Conservation (phyloP, 2,113 vertebrate genomes). For the Urocynchramus pylzowi region DNA sequence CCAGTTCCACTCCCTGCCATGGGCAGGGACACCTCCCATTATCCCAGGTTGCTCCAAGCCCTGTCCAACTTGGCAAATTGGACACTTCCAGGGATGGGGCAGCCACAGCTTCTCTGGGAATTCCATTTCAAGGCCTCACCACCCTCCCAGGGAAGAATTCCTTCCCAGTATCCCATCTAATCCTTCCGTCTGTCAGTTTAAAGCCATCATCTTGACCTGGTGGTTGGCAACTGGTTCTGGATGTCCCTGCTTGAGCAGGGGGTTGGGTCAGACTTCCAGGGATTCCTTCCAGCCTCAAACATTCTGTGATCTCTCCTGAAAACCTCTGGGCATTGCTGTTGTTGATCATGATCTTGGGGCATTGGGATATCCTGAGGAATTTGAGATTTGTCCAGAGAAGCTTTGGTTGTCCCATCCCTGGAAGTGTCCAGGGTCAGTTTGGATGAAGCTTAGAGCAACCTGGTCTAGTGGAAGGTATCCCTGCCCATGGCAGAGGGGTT, state of each 20-base stretch:
- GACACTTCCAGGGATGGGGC: neutral
- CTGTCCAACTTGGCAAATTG: rapidly evolving
- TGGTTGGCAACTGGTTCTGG: neutral
- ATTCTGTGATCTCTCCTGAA: neutral
- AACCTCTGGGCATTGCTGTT: neutral
- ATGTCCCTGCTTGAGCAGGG: neutral
- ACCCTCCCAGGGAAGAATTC: neutral
- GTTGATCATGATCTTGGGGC: neutral
- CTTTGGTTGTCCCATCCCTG: neutral
- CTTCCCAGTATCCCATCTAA: neutral
- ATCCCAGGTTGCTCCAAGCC: neutral
- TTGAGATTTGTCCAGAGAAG: neutral
- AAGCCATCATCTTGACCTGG: neutral
- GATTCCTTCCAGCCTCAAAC: neutral
- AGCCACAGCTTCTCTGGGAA: neutral
- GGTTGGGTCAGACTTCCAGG: neutral
- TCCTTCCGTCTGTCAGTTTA: neutral
- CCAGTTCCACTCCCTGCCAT: neutral
- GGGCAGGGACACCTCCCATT: neutral
- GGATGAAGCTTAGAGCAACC: neutral
- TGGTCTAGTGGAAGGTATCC: neutral
- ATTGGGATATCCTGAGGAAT: neutral
- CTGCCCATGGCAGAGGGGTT: neutral
- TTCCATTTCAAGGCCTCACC: neutral
- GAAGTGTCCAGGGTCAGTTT: neutral